Base-by-base conservation (phyloP, 1,140 invertebrate species). In the Antheraea pernyi region DNA sequence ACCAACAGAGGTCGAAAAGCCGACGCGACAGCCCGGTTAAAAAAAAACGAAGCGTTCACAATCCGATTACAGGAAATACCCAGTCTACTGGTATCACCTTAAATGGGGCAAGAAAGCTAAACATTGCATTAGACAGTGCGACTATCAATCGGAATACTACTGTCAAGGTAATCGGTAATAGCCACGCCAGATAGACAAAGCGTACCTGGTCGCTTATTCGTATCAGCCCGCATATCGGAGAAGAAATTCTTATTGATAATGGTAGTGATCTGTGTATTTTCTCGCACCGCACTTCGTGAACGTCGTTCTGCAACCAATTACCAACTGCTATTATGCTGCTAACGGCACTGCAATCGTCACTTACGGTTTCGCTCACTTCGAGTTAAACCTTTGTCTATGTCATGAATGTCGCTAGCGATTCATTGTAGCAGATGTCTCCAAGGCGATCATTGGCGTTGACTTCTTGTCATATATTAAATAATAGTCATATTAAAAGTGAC, bases 201-300 rank as follows among this genome's bases (percentile, higher is more conserved):
- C 19, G 3, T 19, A 63, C 2, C 11, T 4, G 61, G 61, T 63
- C 61, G 61, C 61, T 16, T 8, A 22, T 8, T 63, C 9, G 16
- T 63, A 0, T 9, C 30, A 19, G 19, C 42, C 19, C 7, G 22
- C 7, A 7, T 6, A 36, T 4, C 61, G 4, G 30, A 37, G 30
- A 63, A 10, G 19, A 1, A 63, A 22, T 63, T 63, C 22, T 30
- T 8, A 19, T 63, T 7, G 0, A 63, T 19, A 63, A 3, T 7
- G 61, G 61, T n/a, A 63, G 61, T 30, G 61, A 63, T 30, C 30
- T 63, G 1, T 63, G 61, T 63, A 19, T 63, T 8, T 63, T 63
- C 16, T 19, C 39, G 0, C 39, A 9, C 39, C 7, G 39, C 2
- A 7, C 39, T 42, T 7, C 7, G 11, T 9, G 8, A 42, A 42